phyloP scores from a whole-genome alignment of 1,140 invertebrate genomes.

The Lucilia sericata region DNA sequence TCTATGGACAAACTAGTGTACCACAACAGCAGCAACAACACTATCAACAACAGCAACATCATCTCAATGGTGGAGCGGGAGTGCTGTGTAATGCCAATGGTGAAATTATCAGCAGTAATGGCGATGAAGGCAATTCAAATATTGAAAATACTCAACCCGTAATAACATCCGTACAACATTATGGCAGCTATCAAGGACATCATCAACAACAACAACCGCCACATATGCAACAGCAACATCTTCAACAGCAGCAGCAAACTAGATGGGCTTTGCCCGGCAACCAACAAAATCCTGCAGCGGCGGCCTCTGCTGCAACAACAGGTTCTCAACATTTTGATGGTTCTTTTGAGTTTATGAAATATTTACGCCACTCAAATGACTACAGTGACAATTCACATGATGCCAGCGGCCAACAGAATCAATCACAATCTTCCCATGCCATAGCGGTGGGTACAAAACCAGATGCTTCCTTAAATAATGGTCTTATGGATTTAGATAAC shows the following conservation, averaged over 20 bases:
- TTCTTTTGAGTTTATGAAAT: slow-evolving; percentile 67
- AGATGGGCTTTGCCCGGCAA: background rate
- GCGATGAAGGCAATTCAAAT: slow-evolving; percentile 47
- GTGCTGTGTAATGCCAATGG: background rate
- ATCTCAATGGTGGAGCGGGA: slow-evolving; percentile 48
- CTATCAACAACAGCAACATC: slow-evolving; percentile 55
- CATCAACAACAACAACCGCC: slow-evolving; percentile 30
- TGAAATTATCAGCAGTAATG: background rate
- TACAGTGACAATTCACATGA: slow-evolving; percentile 48
- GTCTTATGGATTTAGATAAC: slow-evolving; percentile 61
- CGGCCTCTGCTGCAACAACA: background rate
- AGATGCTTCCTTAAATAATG: slow-evolving; percentile 24
- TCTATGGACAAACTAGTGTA: slow-evolving; percentile 54
- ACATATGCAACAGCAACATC: background rate
- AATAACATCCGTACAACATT: slow-evolving; percentile 22
- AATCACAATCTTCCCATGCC: background rate
- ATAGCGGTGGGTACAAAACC: slow-evolving; percentile 40
- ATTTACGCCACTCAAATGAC: slow-evolving; percentile 64
- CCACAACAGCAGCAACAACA: slow-evolving; percentile 45
- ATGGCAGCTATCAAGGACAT: slow-evolving; percentile 16
- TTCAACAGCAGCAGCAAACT: slow-evolving; percentile 12
- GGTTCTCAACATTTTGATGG: slow-evolving; percentile 61
- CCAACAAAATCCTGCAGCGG: slow-evolving; percentile 9
- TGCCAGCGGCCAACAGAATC: background rate
- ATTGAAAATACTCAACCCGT: slow-evolving; percentile 43